Evolutionary conservation across 2,888 invertebrate species (phyloP).

Genomic region (Boloria euphrosyne): DNA sequence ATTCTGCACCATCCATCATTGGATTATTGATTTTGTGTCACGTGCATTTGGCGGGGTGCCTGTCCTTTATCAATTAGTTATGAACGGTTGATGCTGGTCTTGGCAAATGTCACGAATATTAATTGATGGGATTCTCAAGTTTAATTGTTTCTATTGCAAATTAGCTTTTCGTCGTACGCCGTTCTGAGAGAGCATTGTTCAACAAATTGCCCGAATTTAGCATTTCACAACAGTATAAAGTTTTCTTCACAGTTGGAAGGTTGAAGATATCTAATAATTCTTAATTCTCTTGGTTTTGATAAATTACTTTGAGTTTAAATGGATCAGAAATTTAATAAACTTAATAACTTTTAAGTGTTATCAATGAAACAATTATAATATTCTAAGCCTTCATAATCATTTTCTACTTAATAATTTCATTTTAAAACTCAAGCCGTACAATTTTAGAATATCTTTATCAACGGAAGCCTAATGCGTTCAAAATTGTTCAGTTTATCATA

Average conservation of each 20-base stretch:
- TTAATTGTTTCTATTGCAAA: slow-evolving; percentile 22
- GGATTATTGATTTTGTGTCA: slow-evolving; percentile 77
- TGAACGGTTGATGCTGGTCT: slow-evolving; percentile 50
- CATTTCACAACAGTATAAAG: too few relatives aligned
- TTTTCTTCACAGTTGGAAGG: too few relatives aligned
- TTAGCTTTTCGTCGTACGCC: not conserved
- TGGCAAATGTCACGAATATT: slow-evolving; percentile 35
- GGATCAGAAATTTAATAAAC: too few relatives aligned
- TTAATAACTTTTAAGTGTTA: too few relatives aligned
- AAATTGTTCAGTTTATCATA: slow-evolving; percentile 67
- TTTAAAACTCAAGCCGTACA: not conserved
- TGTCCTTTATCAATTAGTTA: slow-evolving; percentile 71
- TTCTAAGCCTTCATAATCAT: too few relatives aligned
- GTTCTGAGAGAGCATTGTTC: too few relatives aligned
- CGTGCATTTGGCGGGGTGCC: slow-evolving; percentile 62
- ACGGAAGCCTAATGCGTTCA: slow-evolving; percentile 47
- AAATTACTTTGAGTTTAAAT: too few relatives aligned
- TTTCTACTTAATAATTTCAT: too few relatives aligned
- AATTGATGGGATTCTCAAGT: slow-evolving; percentile 30
- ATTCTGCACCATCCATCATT: slow-evolving; percentile 74
- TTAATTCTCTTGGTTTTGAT: too few relatives aligned
- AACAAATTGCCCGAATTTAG: not conserved
- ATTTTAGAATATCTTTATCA: slow-evolving; percentile 15
- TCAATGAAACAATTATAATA: too few relatives aligned
- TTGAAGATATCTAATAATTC: not conserved